A percentile compares a stretch with the other conserved stretches of the same genome.
These are phyloP conservation scores for Drosophila testacea DNA, from an alignment of 2,888 invertebrate genomes.

Conservation along the genomic window DNA sequence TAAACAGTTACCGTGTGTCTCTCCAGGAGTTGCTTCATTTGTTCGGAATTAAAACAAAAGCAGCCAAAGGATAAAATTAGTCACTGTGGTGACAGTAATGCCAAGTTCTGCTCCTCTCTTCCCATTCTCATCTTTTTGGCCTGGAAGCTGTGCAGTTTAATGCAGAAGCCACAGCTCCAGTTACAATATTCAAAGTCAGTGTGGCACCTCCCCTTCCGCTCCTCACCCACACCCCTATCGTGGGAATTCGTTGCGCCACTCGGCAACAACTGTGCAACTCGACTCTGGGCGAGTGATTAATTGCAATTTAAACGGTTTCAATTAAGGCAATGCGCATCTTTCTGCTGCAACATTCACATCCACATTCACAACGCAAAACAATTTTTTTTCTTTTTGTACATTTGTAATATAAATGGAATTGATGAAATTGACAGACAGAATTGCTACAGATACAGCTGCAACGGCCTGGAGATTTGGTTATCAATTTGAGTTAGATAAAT, in stretches of 20 bases:
- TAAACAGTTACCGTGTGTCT: slow-evolving; percentile 76
- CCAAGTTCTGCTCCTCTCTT: slow-evolving; percentile 20
- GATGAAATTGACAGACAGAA: slow-evolving; percentile 51
- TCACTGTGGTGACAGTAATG: slow-evolving; percentile 79
- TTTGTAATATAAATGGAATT: slow-evolving; percentile 55
- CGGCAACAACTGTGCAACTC: slow-evolving; percentile 79
- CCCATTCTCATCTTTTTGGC: background rate
- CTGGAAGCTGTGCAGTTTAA: slow-evolving; percentile 38
- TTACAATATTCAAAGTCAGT: slow-evolving; percentile 29
- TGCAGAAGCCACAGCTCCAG: slow-evolving; percentile 36
- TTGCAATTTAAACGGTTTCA: slow-evolving; percentile 84
- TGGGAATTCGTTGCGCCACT: slow-evolving; percentile 74
- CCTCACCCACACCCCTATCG: slow-evolving; percentile 13
- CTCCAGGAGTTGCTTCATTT: slow-evolving; percentile 59
- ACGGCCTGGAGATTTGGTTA: slow-evolving; percentile 15
- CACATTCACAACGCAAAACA: slow-evolving; percentile 32
- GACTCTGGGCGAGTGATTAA: slow-evolving; percentile 78
- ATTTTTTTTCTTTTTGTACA: slow-evolving; percentile 29
- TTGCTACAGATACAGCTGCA: slow-evolving; percentile 32
- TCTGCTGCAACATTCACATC: slow-evolving; percentile 52
- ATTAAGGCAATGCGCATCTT: slow-evolving; percentile 82
- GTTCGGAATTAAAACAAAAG: slow-evolving; percentile 77
- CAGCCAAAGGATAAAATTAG: slow-evolving; percentile 80
- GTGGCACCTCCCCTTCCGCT: slow-evolving; percentile 22
- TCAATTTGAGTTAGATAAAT: slow-evolving; percentile 8